These are phyloP conservation scores for Microtus ochrogaster DNA, from an alignment of 2,113 vertebrate genomes.

Conservation along the genomic window DNA sequence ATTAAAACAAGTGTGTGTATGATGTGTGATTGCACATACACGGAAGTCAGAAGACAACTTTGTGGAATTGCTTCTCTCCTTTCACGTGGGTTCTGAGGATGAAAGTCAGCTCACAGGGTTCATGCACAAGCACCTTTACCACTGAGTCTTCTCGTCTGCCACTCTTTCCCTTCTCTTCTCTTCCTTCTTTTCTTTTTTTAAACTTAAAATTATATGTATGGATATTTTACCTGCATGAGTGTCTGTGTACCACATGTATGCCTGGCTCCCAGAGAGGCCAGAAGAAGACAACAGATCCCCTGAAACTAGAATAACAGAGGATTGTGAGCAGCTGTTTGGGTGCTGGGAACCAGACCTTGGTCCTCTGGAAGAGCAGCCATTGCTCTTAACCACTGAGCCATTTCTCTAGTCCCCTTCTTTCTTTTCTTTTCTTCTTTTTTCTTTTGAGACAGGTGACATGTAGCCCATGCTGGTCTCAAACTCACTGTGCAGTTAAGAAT, in stretches of 20 bases:
- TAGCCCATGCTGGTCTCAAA: background rate
- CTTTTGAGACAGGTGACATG: background rate
- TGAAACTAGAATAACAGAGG: background rate
- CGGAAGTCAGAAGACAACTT: background rate
- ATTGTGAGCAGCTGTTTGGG: background rate
- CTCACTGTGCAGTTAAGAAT: background rate
- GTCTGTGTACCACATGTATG: background rate
- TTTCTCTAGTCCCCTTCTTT: background rate
- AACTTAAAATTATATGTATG: background rate
- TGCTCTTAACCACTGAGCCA: background rate
- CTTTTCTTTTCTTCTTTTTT: fast-evolving
- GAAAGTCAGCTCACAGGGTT: background rate
- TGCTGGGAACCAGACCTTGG: background rate
- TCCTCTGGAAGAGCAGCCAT: background rate
- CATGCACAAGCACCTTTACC: background rate
- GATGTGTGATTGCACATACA: too few species aligned
- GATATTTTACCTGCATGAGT: background rate
- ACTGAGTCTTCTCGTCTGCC: background rate
- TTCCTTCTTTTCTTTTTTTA: background rate
- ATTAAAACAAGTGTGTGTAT: background rate
- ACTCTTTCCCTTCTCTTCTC: fast-evolving
- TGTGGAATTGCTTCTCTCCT: background rate
- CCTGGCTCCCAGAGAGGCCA: background rate
- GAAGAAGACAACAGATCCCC: background rate
- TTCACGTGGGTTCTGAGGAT: too few species aligned